Evolutionary conservation across 2,113 vertebrate genomes (phyloP), one percentile per base, ranked within the genome.

Genomic region (Rhagologus leucostigma): DNA sequence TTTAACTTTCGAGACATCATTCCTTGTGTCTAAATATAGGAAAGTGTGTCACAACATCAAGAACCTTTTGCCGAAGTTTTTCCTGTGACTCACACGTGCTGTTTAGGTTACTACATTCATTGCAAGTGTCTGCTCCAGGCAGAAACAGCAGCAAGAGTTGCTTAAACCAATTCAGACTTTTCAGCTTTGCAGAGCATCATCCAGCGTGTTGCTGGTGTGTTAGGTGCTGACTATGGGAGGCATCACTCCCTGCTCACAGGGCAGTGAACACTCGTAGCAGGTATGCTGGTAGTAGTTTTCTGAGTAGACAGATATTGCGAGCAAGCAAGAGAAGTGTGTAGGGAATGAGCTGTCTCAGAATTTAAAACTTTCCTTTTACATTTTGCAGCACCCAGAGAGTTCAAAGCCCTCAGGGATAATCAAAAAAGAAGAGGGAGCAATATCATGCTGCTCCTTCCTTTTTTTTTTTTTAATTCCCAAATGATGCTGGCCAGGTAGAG

Each of bases 191-290:
- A 77, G 81, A 74, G n/a, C 59, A n/a, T 33, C 21, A 81, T 49
- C 16, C 41, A 65, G 6, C 0, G 0, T 15, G 27, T 5, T 41
- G n/a, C 24, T 37, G 42, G 26, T 24, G 7, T 42, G n/a, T 62
- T 44, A 15, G 32, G 22, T 24, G 21, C 47, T 0, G 1, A 9
- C 57, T 53, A 13, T 30, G 30, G 67, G 55, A 83, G 44, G 26
- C 63, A 42, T 57, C 37, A 1, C 52, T 77, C 59, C n/a, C 37
- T 62, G 7, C 71, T 74, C 22, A 63, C 3, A 62, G 26, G 33
- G 20, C 32, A 35, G 32, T 29, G 55, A 86, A 39, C 11, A 2
- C 15, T n/a, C 5, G 0, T 13, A 32, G 39, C 22, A 60, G 18
- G 6, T 63, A 11, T 12, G 21, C 18, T 50, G 37, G 9, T 33